Evolutionary conservation across 1,140 invertebrate genomes (phyloP).

Genomic region (Triops cancriformis): DNA sequence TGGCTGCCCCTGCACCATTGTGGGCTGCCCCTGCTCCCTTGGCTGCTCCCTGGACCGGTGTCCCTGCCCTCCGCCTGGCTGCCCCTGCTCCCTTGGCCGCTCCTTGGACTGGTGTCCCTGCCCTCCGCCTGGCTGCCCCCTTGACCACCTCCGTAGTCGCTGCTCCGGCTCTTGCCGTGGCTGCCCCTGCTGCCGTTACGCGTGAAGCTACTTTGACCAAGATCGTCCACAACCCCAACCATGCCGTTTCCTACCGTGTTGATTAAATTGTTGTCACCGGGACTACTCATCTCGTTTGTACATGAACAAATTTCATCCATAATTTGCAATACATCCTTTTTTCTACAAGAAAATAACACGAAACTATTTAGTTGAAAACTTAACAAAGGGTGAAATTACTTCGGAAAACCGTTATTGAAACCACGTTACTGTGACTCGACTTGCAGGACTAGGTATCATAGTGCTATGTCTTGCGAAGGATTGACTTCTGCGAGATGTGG

Average conservation of each 20-base stretch:
- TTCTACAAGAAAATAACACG: neutral
- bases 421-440: too few species aligned
- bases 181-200: constrained; percentile 39
- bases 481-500: too few species aligned
- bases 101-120: constrained; percentile 30
- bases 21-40: too few species aligned
- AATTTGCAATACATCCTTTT: neutral
- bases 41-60: neutral
- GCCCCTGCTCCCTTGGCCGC: constrained; percentile 25
- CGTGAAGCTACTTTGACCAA: constrained; percentile 40
- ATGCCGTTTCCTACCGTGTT: constrained; percentile 40
- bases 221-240: constrained; percentile 39
- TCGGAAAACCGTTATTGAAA: too few species aligned
- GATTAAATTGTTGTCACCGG: constrained; percentile 33
- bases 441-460: too few species aligned
- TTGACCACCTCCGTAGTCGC: constrained; percentile 32
- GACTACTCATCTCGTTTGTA: neutral
- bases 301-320: neutral
- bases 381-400: too few species aligned
- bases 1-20: too few species aligned
- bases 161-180: constrained; percentile 38
- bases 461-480: too few species aligned
- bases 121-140: constrained; percentile 35
- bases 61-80: neutral
- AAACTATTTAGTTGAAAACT: neutral